Conservation (phyloP, 2,113 vertebrate species). For the Odontesthes bonariensis region DNA sequence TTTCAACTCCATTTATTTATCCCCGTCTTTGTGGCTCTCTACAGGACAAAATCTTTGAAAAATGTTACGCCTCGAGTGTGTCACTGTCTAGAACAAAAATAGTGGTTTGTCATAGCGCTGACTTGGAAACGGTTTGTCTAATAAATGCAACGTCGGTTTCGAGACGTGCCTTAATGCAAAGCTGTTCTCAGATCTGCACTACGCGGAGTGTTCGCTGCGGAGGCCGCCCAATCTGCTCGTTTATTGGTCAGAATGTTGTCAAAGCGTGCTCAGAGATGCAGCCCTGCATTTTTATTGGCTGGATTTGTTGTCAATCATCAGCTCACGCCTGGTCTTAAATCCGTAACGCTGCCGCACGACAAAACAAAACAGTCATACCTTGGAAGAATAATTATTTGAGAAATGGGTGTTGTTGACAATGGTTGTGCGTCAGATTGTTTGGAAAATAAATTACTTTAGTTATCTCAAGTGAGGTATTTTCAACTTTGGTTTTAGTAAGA, state of each 20-base stretch:
- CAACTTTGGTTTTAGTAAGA: too few species aligned
- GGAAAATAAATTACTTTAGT: too few species aligned
- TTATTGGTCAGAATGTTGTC: constrained; percentile 59
- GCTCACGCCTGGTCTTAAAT: background rate
- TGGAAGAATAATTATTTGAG: background rate
- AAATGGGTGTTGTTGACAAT: background rate
- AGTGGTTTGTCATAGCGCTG: constrained; percentile 28
- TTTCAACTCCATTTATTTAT: constrained; percentile 23
- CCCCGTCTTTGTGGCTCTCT: constrained; percentile 18
- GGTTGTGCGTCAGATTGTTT: too few species aligned
- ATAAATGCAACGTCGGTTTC: accelerated
- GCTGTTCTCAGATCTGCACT: constrained; percentile 63
- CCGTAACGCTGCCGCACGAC: background rate
- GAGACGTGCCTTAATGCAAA: accelerated
- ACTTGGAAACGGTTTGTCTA: constrained; percentile 54
- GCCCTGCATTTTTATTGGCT: constrained; percentile 45
- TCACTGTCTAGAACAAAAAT: constrained; percentile 34
- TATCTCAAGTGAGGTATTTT: too few species aligned
- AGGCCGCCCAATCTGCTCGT: background rate
- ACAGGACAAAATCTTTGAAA: constrained; percentile 54
- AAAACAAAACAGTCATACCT: constrained; percentile 22
- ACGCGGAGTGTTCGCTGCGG: background rate
- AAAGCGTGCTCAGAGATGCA: constrained; percentile 28
- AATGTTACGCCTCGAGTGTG: constrained; percentile 58
- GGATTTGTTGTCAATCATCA: constrained; percentile 25